These are phyloP conservation scores for Melangyna quadrimaculata DNA, from an alignment of 2,888 invertebrate species.

Conservation along the genomic window DNA sequence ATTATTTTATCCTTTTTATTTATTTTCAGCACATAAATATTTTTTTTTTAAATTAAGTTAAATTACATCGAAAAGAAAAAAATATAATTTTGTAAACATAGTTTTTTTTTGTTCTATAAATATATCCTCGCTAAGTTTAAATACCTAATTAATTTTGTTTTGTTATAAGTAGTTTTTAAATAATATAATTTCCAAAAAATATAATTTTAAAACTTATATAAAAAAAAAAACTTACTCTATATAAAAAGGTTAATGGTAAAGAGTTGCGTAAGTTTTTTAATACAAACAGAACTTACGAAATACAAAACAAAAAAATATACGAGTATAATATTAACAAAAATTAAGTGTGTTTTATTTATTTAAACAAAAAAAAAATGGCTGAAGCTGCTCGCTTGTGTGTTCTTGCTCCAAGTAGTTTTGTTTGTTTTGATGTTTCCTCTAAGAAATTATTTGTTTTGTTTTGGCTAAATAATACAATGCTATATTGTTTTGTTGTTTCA, in stretches of 20 bases:
- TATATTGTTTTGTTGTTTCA: conserved; percentile 15
- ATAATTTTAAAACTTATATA: not conserved
- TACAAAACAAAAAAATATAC: conserved; percentile 36
- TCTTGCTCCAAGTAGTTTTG: conserved; percentile 15
- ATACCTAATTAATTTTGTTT: conserved; percentile 40
- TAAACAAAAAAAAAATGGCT: conserved; percentile 2
- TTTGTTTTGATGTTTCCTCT: conserved; percentile 18
- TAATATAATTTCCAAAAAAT: not conserved
- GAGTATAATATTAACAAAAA: conserved; percentile 51
- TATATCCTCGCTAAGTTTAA: conserved; percentile 25
- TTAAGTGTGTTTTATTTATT: conserved; percentile 64
- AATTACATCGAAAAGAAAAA: not conserved
- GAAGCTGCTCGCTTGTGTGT: conserved; percentile 50
- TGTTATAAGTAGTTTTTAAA: conserved; percentile 37
- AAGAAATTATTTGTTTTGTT: not conserved
- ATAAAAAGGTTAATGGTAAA: conserved; percentile 17
- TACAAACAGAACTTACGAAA: conserved; percentile 37
- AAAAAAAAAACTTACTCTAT: not conserved
- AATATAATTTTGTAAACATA: not conserved
- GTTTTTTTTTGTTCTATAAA: conserved; percentile 25
- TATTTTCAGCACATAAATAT: conserved; percentile 79
- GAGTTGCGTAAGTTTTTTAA: conserved; percentile 22
- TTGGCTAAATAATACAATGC: conserved; percentile 9
- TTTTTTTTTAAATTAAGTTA: conserved; percentile 67
- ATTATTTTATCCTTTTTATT: conserved; percentile 49